Conservation (phyloP, 1,140 invertebrate species). For the Pseudomyrmex cubaensis region DNA sequence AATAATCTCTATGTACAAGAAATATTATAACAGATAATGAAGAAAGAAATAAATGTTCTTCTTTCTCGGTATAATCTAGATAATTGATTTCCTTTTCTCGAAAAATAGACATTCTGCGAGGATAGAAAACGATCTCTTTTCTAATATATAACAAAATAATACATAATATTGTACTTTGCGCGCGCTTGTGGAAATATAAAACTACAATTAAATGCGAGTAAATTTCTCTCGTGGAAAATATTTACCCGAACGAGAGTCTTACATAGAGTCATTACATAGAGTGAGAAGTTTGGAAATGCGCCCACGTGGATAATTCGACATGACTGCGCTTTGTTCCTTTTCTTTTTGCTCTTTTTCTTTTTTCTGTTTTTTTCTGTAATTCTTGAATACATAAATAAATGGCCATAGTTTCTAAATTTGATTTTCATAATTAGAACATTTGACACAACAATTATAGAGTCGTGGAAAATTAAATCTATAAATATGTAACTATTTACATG, state of each 20-base stretch:
- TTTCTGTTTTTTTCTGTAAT: not conserved
- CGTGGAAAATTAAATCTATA: not conserved
- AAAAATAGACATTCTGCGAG: not conserved
- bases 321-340: slow-evolving; percentile 16
- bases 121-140: not conserved
- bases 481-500: not conserved
- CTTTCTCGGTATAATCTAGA: slow-evolving; percentile 5
- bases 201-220: slow-evolving; percentile 27
- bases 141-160: not conserved
- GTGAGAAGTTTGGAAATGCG: slow-evolving; percentile 50
- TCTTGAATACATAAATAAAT: not conserved
- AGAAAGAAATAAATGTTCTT: not conserved
- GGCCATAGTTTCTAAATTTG: not conserved
- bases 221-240: not conserved
- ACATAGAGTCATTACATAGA: slow-evolving; percentile 31
- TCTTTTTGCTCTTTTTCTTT: not conserved
- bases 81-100: slow-evolving; percentile 3
- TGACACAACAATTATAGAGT: not conserved
- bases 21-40: too few species aligned
- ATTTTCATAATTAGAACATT: slow-evolving; percentile 16
- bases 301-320: slow-evolving; percentile 48
- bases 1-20: not conserved
- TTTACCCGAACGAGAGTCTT: slow-evolving; percentile 25
- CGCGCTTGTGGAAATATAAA: slow-evolving; percentile 38
- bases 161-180: not conserved